These are phyloP conservation scores for Patella pellucida DNA, from an alignment of 2,888 invertebrate species.

Conservation along the genomic window DNA sequence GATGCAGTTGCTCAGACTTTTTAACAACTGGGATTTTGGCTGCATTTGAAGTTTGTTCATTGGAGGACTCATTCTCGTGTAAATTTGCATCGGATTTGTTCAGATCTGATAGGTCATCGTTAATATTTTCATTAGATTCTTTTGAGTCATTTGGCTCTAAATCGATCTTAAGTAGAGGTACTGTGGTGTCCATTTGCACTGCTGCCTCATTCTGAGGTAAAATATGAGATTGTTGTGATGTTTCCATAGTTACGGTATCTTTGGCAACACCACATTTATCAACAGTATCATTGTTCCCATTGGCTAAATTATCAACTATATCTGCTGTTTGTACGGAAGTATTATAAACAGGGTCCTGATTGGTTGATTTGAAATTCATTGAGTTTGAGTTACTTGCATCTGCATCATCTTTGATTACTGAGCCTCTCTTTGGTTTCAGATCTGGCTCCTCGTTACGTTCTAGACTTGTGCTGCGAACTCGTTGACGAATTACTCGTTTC, in stretches of 20 bases:
- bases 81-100: neutral
- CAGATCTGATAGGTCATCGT: neutral
- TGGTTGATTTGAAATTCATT: neutral
- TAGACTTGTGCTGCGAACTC: neutral
- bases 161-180: slow-evolving; percentile 7
- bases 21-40: neutral
- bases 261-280: neutral
- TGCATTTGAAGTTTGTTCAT: neutral
- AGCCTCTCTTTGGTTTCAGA: too few relatives aligned
- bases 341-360: neutral
- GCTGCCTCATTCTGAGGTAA: slow-evolving; percentile 5
- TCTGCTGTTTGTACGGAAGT: too few relatives aligned
- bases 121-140: neutral
- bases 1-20: slow-evolving; percentile 36
- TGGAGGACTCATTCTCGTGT: neutral
- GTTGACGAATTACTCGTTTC: neutral
- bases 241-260: neutral
- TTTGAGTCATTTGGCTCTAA: neutral
- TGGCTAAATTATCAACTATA: neutral
- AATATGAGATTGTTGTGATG: neutral
- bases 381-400: neutral
- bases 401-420: neutral
- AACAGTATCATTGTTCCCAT: neutral
- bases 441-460: neutral
- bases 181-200: neutral